Percentiles rank a stretch among this genome's conserved stretches.
Evolutionary conservation across 2,113 vertebrate genomes (phyloP).

Genomic region (Rissa tridactyla): DNA sequence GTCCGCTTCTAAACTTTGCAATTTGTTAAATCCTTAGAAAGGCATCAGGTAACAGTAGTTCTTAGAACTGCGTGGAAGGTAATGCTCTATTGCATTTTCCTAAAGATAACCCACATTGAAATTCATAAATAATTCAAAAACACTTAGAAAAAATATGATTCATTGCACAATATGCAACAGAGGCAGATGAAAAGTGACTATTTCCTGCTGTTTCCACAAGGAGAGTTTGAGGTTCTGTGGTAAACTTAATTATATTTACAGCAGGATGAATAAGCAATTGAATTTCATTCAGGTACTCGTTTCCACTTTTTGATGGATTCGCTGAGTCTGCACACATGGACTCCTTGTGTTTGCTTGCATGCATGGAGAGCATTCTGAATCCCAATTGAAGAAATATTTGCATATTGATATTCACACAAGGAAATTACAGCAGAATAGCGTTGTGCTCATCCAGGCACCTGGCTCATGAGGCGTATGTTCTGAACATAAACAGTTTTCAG

Average conservation of each 20-base stretch:
- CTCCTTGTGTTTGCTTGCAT: neutral
- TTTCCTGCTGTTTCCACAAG: neutral
- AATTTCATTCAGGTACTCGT: slow-evolving; percentile 2
- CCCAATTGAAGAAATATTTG: neutral
- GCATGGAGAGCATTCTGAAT: neutral
- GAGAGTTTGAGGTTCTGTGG: neutral
- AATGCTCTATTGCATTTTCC: neutral
- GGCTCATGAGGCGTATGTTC: neutral
- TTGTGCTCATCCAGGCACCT: neutral
- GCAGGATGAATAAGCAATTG: neutral
- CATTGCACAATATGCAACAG: neutral
- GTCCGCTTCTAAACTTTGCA: neutral
- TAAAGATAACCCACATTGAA: neutral
- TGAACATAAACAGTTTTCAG: neutral
- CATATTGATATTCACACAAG: neutral
- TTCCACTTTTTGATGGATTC: neutral
- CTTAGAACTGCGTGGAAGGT: neutral
- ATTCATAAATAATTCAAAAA: slow-evolving; percentile 34
- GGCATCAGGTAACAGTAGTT: neutral
- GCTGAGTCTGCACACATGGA: neutral
- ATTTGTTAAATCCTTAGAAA: neutral
- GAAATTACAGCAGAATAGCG: neutral
- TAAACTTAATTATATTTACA: slow-evolving; percentile 16
- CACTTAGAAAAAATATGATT: neutral
- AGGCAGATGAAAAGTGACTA: neutral